Base-by-base conservation (phyloP, 2,113 vertebrate genomes). In the Pungitius pungitius region DNA sequence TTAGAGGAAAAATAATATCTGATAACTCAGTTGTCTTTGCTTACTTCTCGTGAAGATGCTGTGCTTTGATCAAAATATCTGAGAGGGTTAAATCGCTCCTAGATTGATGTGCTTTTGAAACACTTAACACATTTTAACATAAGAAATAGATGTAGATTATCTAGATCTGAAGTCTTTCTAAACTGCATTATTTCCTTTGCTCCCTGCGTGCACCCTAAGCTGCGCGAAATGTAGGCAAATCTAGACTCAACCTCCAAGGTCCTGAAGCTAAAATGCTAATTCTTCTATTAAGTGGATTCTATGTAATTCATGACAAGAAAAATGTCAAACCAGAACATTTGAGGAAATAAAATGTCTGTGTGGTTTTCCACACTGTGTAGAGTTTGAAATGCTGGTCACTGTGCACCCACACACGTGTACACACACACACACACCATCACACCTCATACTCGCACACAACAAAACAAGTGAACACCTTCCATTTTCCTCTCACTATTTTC, bases 341-440 rank as follows among this genome's bases (percentile, higher is more conserved):
- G 17, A 57, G 33, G 8, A 55, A 63, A 60, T 42, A 67, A 66
- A 78, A 54, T 52, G 26, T 56, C 63, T 54, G 49, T 58, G 22
- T 42, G 27, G n/a, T n/a, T n/a, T n/a, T n/a, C 3, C 51, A 57
- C 59, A 45, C 49, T 69, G 40, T 75, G 66, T 75, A 58, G 76
- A 58, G 76, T 75, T 71, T 85, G 61, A 82, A 87, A 79, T 88
- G 56, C 72, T 73, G 75, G 86, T 86, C 22, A 58, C 35, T 49
- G 18, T 56, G 33, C 12, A 3, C n/a, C 40, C n/a, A 26, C 51
- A 56, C 66, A 54, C 18, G 20, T 27, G 26, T 59, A 17, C 54
- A 47, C n/a, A 58, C 63, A 54, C 59, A 61, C 22, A 45, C 22
- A 27, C 66, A 4, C 14, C 54, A 30, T 24, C 22, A 22, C 49